Base-by-base conservation (phyloP, 2,888 invertebrate genomes). In the Drosophila demipolita region DNA sequence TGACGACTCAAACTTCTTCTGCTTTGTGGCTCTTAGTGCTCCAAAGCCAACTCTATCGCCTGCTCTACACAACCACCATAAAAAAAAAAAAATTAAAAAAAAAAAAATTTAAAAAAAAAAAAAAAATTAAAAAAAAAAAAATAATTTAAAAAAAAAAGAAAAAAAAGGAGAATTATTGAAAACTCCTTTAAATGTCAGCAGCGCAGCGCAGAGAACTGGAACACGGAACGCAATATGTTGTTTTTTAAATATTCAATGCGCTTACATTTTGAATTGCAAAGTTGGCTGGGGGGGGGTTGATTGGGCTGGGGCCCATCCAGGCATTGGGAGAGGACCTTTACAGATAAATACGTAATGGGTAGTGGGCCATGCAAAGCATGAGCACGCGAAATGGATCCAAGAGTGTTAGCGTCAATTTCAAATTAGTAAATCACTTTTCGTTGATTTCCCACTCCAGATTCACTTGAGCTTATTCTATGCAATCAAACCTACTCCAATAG, bases 171-270 rank as follows among this genome's bases (percentile, higher is more conserved):
- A 87, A 87, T 87, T 87, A 84, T 87, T 87, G 86, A 82, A 84
- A 85, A 87, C 80, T 84, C 88, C 85, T 87, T 84, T 87, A 83
- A 84, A 87, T 84, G 88, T 85, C 83, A 87, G 75, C 42, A 59
- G 68, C 17, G 48, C 64, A 71, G 23, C 42, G 42, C 49, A 59
- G 29, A 50, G 62, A 83, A 81, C 63, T 72, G 80, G 26, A 26
- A 26, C 26, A 26, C 26, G 26, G 4, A 26, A 70, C 77, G 70
- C 80, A 82, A 82, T 80, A 84, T 84, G 88, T 83, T 88, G 88
- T 80, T 74, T 84, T 83, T 84, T 75, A 84, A 84, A 84, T 84
- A 84, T 84, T 77, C 80, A 85, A 84, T 83, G 73, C 73, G 78
- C 70, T 85, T 87, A 75, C 88, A 87, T 87, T 80, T 87, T 84